phyloP scores from a whole-genome alignment of 2,888 invertebrate genomes.

The Cephus sareptanus region DNA sequence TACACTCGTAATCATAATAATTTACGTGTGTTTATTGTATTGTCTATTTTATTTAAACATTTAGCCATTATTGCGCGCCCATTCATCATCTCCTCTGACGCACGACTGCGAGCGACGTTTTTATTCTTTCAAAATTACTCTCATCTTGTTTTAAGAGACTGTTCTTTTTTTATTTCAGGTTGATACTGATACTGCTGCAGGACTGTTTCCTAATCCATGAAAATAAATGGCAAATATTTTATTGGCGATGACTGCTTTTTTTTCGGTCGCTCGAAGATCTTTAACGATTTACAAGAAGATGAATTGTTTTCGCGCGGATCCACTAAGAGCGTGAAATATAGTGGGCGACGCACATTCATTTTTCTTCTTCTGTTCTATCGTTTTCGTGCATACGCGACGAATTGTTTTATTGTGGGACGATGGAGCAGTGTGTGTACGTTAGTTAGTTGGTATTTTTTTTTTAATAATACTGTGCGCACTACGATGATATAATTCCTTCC shows the following conservation, averaged over 20 bases:
- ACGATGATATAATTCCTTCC: background rate
- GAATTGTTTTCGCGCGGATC: background rate
- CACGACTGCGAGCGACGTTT: background rate
- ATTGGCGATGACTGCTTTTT: background rate
- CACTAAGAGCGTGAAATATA: background rate
- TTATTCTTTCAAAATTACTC: background rate
- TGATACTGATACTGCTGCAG: background rate
- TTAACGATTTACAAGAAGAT: background rate
- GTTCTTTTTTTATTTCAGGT: background rate
- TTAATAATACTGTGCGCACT: background rate
- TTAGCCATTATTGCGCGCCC: background rate
- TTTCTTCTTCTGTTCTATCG: background rate
- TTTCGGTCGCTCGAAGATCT: background rate
- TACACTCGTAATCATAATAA: background rate
- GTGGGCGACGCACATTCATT: background rate
- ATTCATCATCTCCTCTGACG: background rate
- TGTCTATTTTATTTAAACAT: background rate
- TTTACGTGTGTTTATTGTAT: background rate
- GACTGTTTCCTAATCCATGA: background rate
- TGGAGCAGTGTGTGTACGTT: background rate
- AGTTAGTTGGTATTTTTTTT: background rate
- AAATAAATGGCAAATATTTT: background rate
- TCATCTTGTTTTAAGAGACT: background rate
- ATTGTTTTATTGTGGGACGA: background rate
- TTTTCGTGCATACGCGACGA: background rate